Conservation (phyloP, 1,140 invertebrate genomes). For the Conus betulinus region DNA sequence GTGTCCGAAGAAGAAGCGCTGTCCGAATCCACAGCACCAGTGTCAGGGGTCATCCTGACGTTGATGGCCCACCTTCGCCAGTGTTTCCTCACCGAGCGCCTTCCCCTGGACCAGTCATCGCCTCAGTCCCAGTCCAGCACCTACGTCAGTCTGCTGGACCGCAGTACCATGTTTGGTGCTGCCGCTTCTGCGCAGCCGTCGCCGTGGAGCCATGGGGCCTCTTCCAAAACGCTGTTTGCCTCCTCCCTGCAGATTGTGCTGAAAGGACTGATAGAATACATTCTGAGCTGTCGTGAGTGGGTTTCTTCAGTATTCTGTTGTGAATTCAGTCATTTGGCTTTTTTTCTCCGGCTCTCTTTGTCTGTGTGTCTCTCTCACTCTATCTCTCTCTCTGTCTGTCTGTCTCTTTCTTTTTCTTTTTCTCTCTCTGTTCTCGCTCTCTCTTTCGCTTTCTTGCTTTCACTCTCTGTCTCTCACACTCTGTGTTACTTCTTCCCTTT, state of each 20-base stretch:
- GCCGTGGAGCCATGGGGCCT: slow-evolving; percentile 53
- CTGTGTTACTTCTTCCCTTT: neutral
- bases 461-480: no score
- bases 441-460: neutral
- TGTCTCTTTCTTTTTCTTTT: neutral
- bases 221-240: slow-evolving; percentile 68
- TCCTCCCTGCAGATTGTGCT: slow-evolving; percentile 78
- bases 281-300: slow-evolving; percentile 76
- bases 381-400: no score
- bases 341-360: no score
- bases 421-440: no score
- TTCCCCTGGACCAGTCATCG: slow-evolving; percentile 75
- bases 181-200: slow-evolving; percentile 32
- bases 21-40: slow-evolving; percentile 72
- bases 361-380: no score
- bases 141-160: slow-evolving; percentile 55
- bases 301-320: neutral
- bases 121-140: slow-evolving; percentile 18
- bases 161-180: slow-evolving; percentile 38
- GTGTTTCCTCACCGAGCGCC: slow-evolving; percentile 63
- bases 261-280: slow-evolving; percentile 77
- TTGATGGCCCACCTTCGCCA: slow-evolving; percentile 74
- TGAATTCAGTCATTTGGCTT: neutral
- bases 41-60: slow-evolving; percentile 73
- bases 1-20: slow-evolving; percentile 73